phyloP scores from a whole-genome alignment of 2,113 vertebrate genomes.

The Epinephelus fuscoguttatus region DNA sequence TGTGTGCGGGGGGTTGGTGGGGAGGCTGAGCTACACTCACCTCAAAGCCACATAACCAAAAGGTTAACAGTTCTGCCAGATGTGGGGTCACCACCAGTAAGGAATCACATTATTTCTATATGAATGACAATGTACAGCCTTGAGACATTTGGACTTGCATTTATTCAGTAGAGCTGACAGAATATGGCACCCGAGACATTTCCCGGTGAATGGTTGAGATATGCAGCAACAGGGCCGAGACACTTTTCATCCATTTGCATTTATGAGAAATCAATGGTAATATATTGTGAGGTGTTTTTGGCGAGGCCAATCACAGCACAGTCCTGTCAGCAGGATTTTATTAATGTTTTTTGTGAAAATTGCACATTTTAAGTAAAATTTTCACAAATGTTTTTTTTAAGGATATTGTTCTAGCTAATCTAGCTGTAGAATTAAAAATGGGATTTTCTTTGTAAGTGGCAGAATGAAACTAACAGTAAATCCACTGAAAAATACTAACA shows the following conservation, averaged over 20 bases:
- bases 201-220: constrained; percentile 63
- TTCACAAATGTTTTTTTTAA: background rate
- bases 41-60: constrained; percentile 68
- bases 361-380: background rate
- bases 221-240: constrained; percentile 60
- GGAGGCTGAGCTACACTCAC: constrained; percentile 63
- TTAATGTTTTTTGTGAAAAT: background rate
- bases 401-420: background rate
- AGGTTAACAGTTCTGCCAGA: constrained; percentile 79
- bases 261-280: constrained; percentile 54
- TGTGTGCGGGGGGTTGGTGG: background rate
- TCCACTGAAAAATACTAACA: background rate
- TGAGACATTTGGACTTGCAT: constrained; percentile 78
- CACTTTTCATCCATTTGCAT: constrained; percentile 57
- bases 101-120: constrained; percentile 77
- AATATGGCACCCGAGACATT: constrained; percentile 66
- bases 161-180: constrained; percentile 76
- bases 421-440: background rate
- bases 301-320: constrained; percentile 27
- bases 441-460: background rate
- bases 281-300: constrained; percentile 23
- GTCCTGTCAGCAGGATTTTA: background rate
- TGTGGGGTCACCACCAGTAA: constrained; percentile 70
- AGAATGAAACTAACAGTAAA: background rate
- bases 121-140: constrained; percentile 76